Evolutionary conservation across 64 coral and sea anemone genomes (phyloP).

Genomic region (Anthopleura sola): DNA sequence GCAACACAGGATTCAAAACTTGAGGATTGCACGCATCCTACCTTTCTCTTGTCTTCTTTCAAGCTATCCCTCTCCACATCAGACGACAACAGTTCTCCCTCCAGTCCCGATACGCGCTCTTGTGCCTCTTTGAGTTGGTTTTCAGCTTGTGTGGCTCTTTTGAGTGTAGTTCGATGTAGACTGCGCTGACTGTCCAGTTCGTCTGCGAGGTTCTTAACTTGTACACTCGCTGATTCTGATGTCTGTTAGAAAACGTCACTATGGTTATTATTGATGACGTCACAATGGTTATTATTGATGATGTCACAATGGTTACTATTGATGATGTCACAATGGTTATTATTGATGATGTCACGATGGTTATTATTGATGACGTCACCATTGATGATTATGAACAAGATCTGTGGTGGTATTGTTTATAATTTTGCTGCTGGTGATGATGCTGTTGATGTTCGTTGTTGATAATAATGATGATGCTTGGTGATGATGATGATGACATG

Average conservation of each 20-base stretch:
- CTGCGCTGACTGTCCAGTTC: constrained; percentile 91
- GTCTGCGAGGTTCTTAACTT: constrained; percentile 78
- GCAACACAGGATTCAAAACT: too few relatives aligned
- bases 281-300: background rate
- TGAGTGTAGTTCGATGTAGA: constrained; percentile 84
- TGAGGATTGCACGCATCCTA: too few relatives aligned
- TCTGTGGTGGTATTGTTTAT: too few relatives aligned
- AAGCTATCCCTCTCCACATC: constrained; percentile 93
- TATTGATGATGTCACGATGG: too few relatives aligned
- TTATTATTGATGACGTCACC: too few relatives aligned
- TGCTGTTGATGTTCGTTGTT: background rate
- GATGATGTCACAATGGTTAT: too few relatives aligned
- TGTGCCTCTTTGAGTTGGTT: constrained; percentile 74
- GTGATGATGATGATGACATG: background rate
- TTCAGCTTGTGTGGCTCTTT: constrained; percentile 84
- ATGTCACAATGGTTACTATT: background rate
- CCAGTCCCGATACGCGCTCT: constrained; percentile 77
- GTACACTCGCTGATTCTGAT: constrained; percentile 60
- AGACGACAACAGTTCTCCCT: constrained; percentile 84
- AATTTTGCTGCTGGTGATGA: too few relatives aligned
- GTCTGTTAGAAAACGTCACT: constrained; percentile 38
- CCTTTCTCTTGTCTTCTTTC: constrained; percentile 90
- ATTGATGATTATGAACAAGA: too few relatives aligned
- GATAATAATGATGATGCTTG: background rate
- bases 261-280: background rate